phyloP scores from a whole-genome alignment of 1,140 invertebrate genomes.

The Solenopsis invicta region DNA sequence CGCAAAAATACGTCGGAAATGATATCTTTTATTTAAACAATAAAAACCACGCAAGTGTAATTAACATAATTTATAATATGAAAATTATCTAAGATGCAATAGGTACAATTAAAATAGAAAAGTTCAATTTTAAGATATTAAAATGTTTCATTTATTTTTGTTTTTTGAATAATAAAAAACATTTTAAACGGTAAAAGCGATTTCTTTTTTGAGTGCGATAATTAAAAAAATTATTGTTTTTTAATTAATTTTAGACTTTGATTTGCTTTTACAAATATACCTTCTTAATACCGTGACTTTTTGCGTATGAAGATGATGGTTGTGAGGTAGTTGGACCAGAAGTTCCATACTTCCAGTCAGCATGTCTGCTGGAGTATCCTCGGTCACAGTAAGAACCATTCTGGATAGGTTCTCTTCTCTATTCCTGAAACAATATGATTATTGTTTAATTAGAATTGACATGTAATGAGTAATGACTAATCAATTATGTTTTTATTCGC shows the following conservation, averaged over 20 bases:
- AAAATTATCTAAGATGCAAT: no score
- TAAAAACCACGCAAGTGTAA: no score
- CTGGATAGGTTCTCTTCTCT: conserved; percentile 83
- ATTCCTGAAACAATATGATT: conserved; percentile 76
- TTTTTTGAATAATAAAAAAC: no score
- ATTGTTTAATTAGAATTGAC: not conserved
- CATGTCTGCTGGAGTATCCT: conserved; percentile 92
- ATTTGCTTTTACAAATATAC: conserved; percentile 84
- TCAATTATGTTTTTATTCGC: not conserved
- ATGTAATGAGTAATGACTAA: not conserved
- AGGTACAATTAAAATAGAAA: no score
- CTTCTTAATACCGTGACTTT: conserved; percentile 89
- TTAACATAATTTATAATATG: no score
- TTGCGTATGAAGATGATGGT: conserved; percentile 88
- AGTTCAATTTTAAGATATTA: no score
- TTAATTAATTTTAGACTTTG: not conserved
- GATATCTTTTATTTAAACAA: no score
- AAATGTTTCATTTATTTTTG: no score
- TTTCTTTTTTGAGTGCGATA: no score
- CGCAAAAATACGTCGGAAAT: no score
- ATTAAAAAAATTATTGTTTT: not conserved
- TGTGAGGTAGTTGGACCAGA: conserved; percentile 90
- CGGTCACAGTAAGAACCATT: conserved; percentile 90
- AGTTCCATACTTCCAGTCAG: conserved; percentile 92
- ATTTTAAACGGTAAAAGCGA: no score